Evolutionary conservation across 2,113 vertebrate genomes (phyloP), one percentile per base, ranked within the genome.

Genomic region (Phasianus colchicus): DNA sequence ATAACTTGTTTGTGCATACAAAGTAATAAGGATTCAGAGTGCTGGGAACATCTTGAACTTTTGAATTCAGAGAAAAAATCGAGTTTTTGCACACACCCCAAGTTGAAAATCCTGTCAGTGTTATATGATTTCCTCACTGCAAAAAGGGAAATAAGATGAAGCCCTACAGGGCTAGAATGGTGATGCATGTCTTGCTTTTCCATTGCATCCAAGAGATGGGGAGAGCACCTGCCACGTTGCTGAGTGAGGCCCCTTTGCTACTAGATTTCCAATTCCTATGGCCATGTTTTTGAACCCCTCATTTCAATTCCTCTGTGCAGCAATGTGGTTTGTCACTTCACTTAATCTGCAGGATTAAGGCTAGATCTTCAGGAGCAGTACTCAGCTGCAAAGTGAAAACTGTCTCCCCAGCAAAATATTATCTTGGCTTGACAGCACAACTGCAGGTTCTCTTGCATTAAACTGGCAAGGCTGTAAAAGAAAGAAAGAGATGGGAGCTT

Each of bases 31-130:
- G 60, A 88, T 88, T 0, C 2, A 2, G 36, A 54, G 61, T 0
- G 4, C 74, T 94, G 90, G 79, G 93, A 96, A 96, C 83, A 38
- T 88, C 0, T 0, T 83, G 93, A 95, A 95, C 83, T 91, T 93
- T 94, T 96, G 79, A 96, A 95, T 94, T 80, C 5, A 22, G 42
- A 93, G n/a, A 30, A 88, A 65, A 77, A 90, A 47, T 0, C 8
- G 40, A 83, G 52, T 47, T 90, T 86, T 93, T 88, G 88, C 76
- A 86, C 69, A 91, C 65, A 14, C 55, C 16, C 19, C 43, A 85
- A 60, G 76, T 18, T 71, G 85, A 83, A 86, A 86, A 66, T 86
- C 83, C 72, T 90, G 86, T 85, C 45, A 11, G 13, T 4, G 5
- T 48, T 69, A 85, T 3, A 67, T 1, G 2, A 79, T 82, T 67